Evolutionary conservation across 2,113 vertebrate genomes (phyloP).

Genomic region (Campylomormyrus tamandua): DNA sequence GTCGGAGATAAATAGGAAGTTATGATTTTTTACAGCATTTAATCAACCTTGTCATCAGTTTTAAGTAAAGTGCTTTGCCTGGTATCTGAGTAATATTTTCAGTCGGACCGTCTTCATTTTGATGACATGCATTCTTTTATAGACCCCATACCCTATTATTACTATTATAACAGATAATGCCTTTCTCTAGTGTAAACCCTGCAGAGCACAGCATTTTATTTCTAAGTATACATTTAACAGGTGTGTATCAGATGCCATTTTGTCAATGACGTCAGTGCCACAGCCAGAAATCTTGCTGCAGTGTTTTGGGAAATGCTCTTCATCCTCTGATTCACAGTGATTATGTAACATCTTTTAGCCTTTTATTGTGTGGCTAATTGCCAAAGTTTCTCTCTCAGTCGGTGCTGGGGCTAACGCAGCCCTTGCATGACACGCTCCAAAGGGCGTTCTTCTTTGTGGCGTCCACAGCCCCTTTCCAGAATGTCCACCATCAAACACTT

Average conservation of each 20-base stretch:
- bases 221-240: not conserved
- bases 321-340: not conserved
- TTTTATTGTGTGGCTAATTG: not conserved
- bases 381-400: not conserved
- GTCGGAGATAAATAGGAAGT: conserved; percentile 52
- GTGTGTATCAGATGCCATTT: not conserved
- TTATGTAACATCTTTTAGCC: not conserved
- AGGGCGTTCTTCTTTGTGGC: not conserved
- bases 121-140: not conserved
- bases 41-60: conserved; percentile 14
- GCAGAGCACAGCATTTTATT: not conserved
- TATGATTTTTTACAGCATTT: conserved; percentile 57
- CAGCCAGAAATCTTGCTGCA: not conserved
- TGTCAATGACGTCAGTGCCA: not conserved
- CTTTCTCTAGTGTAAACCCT: not conserved
- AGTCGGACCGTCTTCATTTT: not conserved
- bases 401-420: not conserved
- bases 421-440: not conserved
- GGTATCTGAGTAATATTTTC: not conserved
- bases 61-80: not conserved
- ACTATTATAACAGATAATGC: not conserved
- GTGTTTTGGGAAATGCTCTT: not conserved
- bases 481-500: not conserved
- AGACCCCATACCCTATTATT: not conserved
- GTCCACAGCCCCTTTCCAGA: not conserved